Percentiles rank a stretch among this genome's conserved stretches.
Conservation (phyloP, 2,888 invertebrate species). For the Drosophila infuscata region DNA sequence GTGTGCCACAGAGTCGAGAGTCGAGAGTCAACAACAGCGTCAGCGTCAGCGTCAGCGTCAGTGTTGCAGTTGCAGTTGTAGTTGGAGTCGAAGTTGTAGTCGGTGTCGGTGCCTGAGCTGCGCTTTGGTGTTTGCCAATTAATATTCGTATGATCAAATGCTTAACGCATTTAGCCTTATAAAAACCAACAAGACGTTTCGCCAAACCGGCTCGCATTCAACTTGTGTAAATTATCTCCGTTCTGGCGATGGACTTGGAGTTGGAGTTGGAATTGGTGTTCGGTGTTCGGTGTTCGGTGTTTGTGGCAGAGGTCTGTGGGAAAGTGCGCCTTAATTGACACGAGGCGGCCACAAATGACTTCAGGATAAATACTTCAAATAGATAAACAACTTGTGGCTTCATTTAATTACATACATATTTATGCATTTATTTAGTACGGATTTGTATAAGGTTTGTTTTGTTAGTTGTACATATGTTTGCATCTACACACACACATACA, state of each 20-base stretch:
- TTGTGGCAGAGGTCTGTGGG: conserved; percentile 60
- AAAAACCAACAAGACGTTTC: conserved; percentile 75
- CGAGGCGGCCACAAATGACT: conserved; percentile 35
- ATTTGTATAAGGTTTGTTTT: conserved; percentile 47
- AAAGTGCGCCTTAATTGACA: conserved; percentile 76
- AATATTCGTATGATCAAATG: conserved; percentile 82
- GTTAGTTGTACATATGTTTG: conserved; percentile 43
- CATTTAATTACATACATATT: conserved; percentile 64
- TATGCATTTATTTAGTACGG: conserved; percentile 67
- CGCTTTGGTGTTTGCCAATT: conserved; percentile 78
- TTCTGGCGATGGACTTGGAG: conserved; percentile 33
- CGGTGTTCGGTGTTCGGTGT: conserved; percentile 13
- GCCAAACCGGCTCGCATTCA: conserved; percentile 73
- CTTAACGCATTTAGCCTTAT: conserved; percentile 81
- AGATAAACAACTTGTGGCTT: conserved; percentile 45
- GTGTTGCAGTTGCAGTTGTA: conserved; percentile 1
- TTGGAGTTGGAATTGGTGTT: not conserved
- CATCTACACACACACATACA: conserved; percentile 3
- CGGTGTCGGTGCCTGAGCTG: conserved; percentile 49
- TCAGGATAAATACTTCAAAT: conserved; percentile 10
- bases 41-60: not conserved
- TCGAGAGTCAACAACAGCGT: conserved; percentile 1
- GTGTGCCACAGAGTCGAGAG: conserved; percentile 16
- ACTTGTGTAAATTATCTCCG: conserved; percentile 74
- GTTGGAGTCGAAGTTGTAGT: conserved; percentile 19